Evolutionary conservation across 2,888 invertebrate genomes (phyloP).

Genomic region (Coremacera marginata): DNA sequence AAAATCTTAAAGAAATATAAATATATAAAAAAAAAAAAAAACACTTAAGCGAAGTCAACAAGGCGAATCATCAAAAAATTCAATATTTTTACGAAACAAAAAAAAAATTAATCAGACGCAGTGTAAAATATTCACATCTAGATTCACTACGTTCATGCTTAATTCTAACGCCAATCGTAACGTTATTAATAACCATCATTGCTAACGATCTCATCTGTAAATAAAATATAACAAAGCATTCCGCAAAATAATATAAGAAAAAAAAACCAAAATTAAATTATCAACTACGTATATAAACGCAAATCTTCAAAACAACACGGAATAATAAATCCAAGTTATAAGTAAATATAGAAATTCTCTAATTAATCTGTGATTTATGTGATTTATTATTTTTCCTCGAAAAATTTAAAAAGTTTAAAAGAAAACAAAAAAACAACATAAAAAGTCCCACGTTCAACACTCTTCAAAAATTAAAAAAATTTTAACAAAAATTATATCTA

Average conservation of each 20-base stretch:
- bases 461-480: not conserved
- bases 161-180: not conserved
- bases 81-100: constrained; percentile 14
- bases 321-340: constrained; percentile 34
- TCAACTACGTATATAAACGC: not conserved
- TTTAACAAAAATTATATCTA: not conserved
- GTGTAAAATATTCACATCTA: constrained; percentile 16
- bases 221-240: constrained; percentile 6
- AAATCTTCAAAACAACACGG: constrained; percentile 18
- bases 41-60: constrained; percentile 9
- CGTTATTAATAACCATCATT: not conserved
- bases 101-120: not conserved
- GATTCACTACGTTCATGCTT: not conserved
- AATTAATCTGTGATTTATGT: constrained; percentile 59
- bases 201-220: constrained; percentile 24
- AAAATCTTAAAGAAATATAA: not conserved
- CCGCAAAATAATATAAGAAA: constrained; percentile 38
- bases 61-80: constrained; percentile 5
- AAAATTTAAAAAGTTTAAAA: constrained; percentile 2
- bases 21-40: not conserved
- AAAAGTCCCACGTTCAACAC: constrained; percentile 20
- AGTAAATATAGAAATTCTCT: constrained; percentile 42
- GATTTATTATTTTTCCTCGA: constrained; percentile 51
- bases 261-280: constrained; percentile 22
- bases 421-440: constrained; percentile 22